Base-by-base conservation (phyloP, 2,113 vertebrate genomes). In the Catharus minimus region DNA sequence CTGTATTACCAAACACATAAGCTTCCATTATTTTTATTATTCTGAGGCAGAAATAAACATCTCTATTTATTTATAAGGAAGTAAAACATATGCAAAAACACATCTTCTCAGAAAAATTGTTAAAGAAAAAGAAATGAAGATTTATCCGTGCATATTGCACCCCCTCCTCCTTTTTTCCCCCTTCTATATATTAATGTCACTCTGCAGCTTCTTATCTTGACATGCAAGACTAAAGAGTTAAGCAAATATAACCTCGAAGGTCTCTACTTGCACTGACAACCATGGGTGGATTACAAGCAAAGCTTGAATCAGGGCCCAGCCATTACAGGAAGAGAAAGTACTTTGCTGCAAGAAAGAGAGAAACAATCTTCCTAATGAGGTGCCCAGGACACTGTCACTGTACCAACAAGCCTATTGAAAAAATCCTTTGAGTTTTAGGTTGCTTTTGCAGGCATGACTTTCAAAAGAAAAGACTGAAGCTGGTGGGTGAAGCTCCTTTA, bases 131-230 rank as follows among this genome's bases (percentile, higher is more conserved):
- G 15, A 39, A 79, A 77, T 46, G 0, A 87, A 57, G 38, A 86
- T 80, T 58, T 43, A 79, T 79, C 20, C 73, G 12, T 28, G 22
- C 11, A 49, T 27, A 20, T 47, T 3, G 5, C 30, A 78, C 4
- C 4, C 14, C 5, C 30, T 62, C 27, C 14, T 83, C 16, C 33
- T 9, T 77, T 53, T 65, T 62, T 50, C 22, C 9, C 28, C n/a
- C 46, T 86, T 71, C 1, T 2, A 5, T 86, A 65, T 52, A 27
- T 92, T 50, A 76, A 32, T 58, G 36, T 74, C 1, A 0, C 28
- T 79, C 77, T 84, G 55, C 38, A 79, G 28, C 57, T 62, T 94
- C 82, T 94, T 88, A 76, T 43, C 55, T 56, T 86, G 76, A 91
- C 43, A 43, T 33, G 41, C 3, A 7, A 84, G 13, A 88, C 30